Conservation (phyloP, 2,797 vertebrate species). For the Girardinus metallicus region DNA sequence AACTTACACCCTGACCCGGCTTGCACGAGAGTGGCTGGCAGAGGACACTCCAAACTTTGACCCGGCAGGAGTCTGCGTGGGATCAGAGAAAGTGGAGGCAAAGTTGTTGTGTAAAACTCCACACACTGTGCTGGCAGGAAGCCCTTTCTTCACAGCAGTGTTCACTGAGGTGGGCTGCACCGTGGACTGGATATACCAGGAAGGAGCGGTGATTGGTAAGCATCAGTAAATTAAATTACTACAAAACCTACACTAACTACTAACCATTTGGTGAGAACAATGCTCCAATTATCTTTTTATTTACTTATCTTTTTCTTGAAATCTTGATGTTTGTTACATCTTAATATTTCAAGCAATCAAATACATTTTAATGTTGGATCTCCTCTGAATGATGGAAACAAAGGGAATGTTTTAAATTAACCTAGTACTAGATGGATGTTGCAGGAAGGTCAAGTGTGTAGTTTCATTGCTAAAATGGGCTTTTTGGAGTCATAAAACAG, state of each 20-base stretch:
- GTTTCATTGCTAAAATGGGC: background rate
- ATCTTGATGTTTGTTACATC: background rate
- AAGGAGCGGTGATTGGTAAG: slow-evolving; percentile 73
- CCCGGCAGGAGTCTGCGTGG: slow-evolving; percentile 79
- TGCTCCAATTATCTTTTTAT: background rate
- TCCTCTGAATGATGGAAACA: background rate
- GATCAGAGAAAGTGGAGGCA: slow-evolving; percentile 70
- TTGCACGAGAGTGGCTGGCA: slow-evolving; percentile 83
- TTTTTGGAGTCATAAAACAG: background rate
- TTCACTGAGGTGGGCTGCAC: slow-evolving; percentile 83
- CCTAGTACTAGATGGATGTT: background rate
- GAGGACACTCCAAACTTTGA: slow-evolving; percentile 87
- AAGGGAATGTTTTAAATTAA: background rate
- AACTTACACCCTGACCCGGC: slow-evolving; percentile 64
- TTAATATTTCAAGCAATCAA: background rate
- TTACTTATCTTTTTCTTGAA: background rate
- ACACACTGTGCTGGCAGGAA: slow-evolving; percentile 82
- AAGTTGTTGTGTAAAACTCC: slow-evolving; percentile 84
- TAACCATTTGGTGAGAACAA: background rate
- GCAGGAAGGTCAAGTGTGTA: background rate
- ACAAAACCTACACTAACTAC: background rate
- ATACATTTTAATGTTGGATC: background rate
- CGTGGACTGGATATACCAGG: slow-evolving; percentile 82
- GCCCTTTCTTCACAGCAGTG: slow-evolving; percentile 86
- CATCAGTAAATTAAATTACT: background rate